Percentiles rank a stretch among this genome's conserved stretches.
Conservation (phyloP, 1,140 invertebrate species). For the Danaus plexippus region DNA sequence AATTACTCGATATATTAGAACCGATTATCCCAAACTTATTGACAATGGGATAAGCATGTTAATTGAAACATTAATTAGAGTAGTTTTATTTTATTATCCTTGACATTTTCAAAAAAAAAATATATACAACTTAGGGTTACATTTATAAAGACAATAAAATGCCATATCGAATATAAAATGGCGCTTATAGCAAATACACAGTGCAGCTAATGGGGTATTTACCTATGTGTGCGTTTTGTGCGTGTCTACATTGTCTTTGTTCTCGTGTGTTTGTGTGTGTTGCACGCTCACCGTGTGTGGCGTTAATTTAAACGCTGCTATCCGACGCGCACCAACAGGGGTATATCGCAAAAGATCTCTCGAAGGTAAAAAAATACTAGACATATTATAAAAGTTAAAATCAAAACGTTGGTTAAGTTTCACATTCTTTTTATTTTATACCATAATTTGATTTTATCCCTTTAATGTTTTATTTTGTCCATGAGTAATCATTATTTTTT, state of each 20-base stretch:
- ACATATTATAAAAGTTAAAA: slow-evolving; percentile 60
- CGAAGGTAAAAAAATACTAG: slow-evolving; percentile 80
- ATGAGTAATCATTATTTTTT: slow-evolving; percentile 31
- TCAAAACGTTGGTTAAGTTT: slow-evolving; percentile 57
- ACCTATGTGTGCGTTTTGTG: slow-evolving; percentile 68
- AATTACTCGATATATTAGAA: slow-evolving; percentile 15
- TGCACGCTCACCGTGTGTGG: slow-evolving; percentile 72
- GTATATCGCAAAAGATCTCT: slow-evolving; percentile 94
- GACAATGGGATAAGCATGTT: slow-evolving; percentile 60
- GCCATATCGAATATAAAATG: slow-evolving; percentile 21
- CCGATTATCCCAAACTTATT: slow-evolving; percentile 43
- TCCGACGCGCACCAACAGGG: slow-evolving; percentile 75
- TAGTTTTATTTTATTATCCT: slow-evolving; percentile 39
- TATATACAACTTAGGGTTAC: slow-evolving; percentile 23
- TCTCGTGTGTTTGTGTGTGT: slow-evolving; percentile 73
- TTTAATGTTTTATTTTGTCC: slow-evolving; percentile 25
- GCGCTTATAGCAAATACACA: slow-evolving; percentile 70
- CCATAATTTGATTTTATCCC: slow-evolving; percentile 33
- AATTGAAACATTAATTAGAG: slow-evolving; percentile 40
- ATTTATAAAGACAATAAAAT: slow-evolving; percentile 17
- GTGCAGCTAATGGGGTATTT: slow-evolving; percentile 54
- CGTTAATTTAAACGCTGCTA: slow-evolving; percentile 62
- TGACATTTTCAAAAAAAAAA: slow-evolving; percentile 28
- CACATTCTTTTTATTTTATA: slow-evolving; percentile 42
- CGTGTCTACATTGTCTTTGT: slow-evolving; percentile 72